Conservation (phyloP, 2,113 vertebrate species). For the Nestor notabilis region DNA sequence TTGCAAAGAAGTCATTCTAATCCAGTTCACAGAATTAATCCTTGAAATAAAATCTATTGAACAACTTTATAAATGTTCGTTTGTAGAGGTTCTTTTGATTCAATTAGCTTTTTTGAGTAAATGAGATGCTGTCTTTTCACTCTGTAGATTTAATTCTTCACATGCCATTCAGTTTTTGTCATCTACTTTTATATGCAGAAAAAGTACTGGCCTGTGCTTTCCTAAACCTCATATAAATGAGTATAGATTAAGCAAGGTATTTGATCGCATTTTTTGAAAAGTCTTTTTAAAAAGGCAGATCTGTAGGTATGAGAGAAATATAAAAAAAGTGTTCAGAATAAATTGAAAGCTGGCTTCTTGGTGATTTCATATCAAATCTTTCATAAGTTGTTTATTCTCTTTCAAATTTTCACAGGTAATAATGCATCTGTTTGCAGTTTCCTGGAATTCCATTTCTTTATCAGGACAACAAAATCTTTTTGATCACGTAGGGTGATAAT, state of each 20-base stretch:
- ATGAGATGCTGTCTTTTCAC: background rate
- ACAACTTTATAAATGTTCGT: background rate
- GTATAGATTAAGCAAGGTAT: background rate
- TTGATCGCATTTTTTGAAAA: background rate
- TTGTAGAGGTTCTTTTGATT: background rate
- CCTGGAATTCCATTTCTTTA: background rate
- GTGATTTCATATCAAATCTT: background rate
- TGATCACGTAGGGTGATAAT: background rate
- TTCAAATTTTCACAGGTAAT: background rate
- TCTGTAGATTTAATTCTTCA: background rate
- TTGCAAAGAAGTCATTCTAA: background rate
- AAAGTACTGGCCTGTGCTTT: background rate
- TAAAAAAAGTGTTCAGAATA: background rate
- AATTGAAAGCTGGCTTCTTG: background rate
- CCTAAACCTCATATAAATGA: background rate
- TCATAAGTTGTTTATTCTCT: background rate
- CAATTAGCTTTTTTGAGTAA: constrained; percentile 16
- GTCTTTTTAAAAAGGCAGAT: background rate
- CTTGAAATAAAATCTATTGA: constrained; percentile 16
- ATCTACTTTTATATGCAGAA: background rate
- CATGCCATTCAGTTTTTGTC: background rate
- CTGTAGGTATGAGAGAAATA: background rate
- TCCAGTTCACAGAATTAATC: constrained; percentile 2
- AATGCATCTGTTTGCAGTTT: background rate
- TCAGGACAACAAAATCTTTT: background rate